Evolutionary conservation across 2,888 invertebrate genomes (phyloP), one percentile per base, ranked within the genome.

Genomic region (Pyrrhosoma nymphula): DNA sequence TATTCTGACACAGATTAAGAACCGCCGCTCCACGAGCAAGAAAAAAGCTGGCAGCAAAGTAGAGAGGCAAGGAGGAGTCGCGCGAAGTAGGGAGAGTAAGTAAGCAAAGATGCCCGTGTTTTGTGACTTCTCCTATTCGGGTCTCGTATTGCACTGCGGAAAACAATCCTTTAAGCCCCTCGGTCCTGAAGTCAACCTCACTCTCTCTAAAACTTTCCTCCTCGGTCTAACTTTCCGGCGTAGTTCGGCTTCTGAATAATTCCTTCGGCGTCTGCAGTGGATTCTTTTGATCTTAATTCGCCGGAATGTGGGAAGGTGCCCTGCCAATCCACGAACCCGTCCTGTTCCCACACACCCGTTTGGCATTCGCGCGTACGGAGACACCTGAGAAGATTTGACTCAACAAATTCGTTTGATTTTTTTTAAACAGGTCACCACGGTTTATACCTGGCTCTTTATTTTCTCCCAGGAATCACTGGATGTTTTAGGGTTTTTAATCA

Each of bases 1-100:
- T 8, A 82, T 82, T 82, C 82, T 82, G 82, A 82, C 35, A 82
- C 82, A 82, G 82, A 82, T 82, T 82, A 82, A 35, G 82, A 4
- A 82, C 35, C 35, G 16, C 30, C 14, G 6, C 82, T 35, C 14
- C 8, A 30, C 16, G 82, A 35, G 82, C 35, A 3, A 82, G 18
- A 82, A 82, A 82, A 82, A 35, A 12, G 18, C 82, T 30, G 14
- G 82, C 30, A 18, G 10, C 82, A n/a, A 69, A 47, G 26, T 8
- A 69, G 26, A 69, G 26, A 26, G 2, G 82, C 6, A 82, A 82
- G 12, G 18, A 82, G 12, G 18, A 82, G 14, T 69, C 3, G 8
- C 30, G 14, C 35, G 6, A 69, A 14, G 35, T 69, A 4, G 60
- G 20, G 69, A 35, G 30, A 18, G 35, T 23, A 30, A 30, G 0